Percentiles rank a stretch among this genome's conserved stretches.
Conservation (phyloP, 2,888 invertebrate genomes). For the Trachelus stipa region DNA sequence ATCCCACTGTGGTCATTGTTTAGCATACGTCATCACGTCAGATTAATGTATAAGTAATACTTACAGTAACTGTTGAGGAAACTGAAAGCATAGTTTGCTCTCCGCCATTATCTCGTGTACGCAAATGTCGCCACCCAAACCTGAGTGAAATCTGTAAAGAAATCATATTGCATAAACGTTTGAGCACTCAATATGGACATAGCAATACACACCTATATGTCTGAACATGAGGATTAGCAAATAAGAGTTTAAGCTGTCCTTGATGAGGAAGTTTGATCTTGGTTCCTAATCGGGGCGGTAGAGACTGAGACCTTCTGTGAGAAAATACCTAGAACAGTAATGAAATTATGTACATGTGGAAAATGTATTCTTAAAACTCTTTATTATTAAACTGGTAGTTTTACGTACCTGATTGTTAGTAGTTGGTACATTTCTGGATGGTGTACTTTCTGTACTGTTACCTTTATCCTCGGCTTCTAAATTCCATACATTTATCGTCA, state of each 20-base stretch:
- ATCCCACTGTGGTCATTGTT: constrained; percentile 73
- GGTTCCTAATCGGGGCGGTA: constrained; percentile 84
- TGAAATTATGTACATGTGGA: constrained; percentile 54
- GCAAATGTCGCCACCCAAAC: constrained; percentile 90
- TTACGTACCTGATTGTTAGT: constrained; percentile 53
- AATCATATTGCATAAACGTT: neutral
- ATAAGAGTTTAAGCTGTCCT: constrained; percentile 78
- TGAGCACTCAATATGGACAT: neutral
- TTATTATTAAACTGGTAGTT: neutral
- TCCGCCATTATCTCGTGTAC: constrained; percentile 95
- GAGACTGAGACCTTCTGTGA: constrained; percentile 84
- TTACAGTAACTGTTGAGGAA: constrained; percentile 91
- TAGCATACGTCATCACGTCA: constrained; percentile 7
- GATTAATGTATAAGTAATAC: constrained; percentile 57
- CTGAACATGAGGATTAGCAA: constrained; percentile 77
- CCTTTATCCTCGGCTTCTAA: constrained; percentile 81
- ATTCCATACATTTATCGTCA: constrained; percentile 89
- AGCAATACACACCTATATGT: constrained; percentile 61
- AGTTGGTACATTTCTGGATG: constrained; percentile 69
- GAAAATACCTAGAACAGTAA: constrained; percentile 65
- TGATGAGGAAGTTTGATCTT: constrained; percentile 87
- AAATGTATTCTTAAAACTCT: constrained; percentile 27
- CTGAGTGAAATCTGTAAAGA: constrained; percentile 87
- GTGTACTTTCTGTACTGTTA: constrained; percentile 79
- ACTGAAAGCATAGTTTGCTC: constrained; percentile 83